Evolutionary conservation across 2,113 vertebrate genomes (phyloP).

Genomic region (Pleuronectes platessa): DNA sequence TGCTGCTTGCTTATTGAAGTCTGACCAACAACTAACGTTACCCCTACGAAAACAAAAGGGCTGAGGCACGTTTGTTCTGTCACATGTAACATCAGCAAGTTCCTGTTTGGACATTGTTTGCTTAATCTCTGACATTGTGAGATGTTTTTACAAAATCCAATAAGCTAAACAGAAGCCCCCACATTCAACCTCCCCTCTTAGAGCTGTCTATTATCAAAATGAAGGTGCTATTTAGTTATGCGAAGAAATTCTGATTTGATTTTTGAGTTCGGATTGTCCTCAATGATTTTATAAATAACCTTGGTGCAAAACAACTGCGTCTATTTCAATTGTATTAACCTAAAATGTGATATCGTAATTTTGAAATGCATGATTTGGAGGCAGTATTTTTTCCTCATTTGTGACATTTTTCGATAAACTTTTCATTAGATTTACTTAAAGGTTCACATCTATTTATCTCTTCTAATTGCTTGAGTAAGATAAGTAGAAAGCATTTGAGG

Average conservation of each 20-base stretch:
- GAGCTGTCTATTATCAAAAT: not conserved
- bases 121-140: not conserved
- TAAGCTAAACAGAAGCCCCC: not conserved
- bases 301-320: too few relatives aligned
- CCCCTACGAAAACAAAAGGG: too few relatives aligned
- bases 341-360: too few relatives aligned
- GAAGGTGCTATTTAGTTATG: too few relatives aligned
- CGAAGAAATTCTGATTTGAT: too few relatives aligned
- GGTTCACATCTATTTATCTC: not conserved
- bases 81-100: not conserved
- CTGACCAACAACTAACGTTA: too few relatives aligned
- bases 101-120: not conserved
- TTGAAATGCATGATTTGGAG: not conserved
- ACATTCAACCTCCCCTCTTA: not conserved
- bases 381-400: not conserved
- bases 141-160: not conserved
- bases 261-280: too few relatives aligned
- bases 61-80: not conserved
- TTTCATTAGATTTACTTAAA: too few relatives aligned
- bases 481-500: not conserved
- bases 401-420: not conserved
- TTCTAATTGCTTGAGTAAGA: slow-evolving; percentile 3
- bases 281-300: too few relatives aligned
- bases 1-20: not conserved
- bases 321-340: too few relatives aligned